Percentiles rank a stretch among this genome's conserved stretches.
phyloP scores from a whole-genome alignment of 2,113 vertebrate genomes.

The Aramus guarauna region DNA sequence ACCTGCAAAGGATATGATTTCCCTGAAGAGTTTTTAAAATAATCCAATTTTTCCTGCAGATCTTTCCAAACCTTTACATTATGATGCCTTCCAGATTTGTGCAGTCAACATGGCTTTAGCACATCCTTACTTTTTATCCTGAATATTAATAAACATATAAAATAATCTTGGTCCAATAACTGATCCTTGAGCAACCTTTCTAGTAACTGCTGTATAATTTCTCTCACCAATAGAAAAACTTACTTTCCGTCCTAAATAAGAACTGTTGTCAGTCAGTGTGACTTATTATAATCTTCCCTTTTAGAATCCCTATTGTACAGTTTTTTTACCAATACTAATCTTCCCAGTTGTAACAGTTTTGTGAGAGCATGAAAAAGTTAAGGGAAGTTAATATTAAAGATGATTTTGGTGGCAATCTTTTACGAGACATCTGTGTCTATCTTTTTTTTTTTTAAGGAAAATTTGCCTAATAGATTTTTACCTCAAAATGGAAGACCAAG shows the following conservation, averaged over 20 bases:
- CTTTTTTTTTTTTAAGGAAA: neutral
- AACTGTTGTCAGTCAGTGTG: neutral
- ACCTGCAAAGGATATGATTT: neutral
- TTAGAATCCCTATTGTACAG: neutral
- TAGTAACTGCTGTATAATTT: neutral
- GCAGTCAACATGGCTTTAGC: neutral
- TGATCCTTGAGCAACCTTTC: neutral
- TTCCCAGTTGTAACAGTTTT: neutral
- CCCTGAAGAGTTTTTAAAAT: neutral
- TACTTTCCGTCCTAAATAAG: neutral
- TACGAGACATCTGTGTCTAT: neutral
- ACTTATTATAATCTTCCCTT: neutral
- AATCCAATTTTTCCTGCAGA: neutral
- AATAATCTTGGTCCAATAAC: neutral
- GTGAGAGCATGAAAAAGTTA: neutral
- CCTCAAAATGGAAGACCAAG: neutral
- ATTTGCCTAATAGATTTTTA: neutral
- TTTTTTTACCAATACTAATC: neutral
- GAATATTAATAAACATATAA: neutral
- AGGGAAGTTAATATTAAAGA: neutral
- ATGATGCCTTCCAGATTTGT: neutral
- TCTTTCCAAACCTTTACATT: neutral
- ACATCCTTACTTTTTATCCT: neutral
- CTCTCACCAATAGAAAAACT: neutral
- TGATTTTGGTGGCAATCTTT: neutral